These are phyloP conservation scores for Harpalus rubripes DNA, from an alignment of 2,888 invertebrate genomes.

Conservation along the genomic window DNA sequence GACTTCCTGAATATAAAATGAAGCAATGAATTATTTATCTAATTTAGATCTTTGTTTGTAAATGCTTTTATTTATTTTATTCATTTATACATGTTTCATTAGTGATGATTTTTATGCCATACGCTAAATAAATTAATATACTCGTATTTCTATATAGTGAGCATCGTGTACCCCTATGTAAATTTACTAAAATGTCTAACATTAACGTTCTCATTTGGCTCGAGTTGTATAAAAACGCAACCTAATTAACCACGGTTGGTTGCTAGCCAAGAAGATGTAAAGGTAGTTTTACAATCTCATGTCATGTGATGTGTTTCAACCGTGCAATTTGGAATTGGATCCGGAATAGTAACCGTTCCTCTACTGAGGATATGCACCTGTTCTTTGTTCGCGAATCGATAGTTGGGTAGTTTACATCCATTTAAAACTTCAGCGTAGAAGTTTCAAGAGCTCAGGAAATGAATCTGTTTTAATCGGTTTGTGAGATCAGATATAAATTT, in stretches of 20 bases:
- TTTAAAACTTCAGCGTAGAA: constrained; percentile 25
- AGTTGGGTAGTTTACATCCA: constrained; percentile 32
- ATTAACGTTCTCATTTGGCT: constrained; percentile 24
- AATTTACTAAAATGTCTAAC: constrained; percentile 17
- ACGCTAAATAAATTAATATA: too few relatives aligned
- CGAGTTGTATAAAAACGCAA: constrained; percentile 1
- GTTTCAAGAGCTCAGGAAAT: background rate
- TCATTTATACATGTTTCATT: too few relatives aligned
- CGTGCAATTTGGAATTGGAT: background rate
- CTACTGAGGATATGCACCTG: background rate
- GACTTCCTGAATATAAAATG: too few relatives aligned
- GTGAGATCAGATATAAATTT: background rate
- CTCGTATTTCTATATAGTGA: background rate
- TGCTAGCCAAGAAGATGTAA: constrained; percentile 11
- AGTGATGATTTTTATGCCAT: too few relatives aligned
- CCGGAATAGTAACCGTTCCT: constrained; percentile 10
- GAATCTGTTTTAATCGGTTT: background rate
- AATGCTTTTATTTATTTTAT: too few relatives aligned
- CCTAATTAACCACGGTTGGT: constrained; percentile 20
- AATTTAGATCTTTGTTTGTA: too few relatives aligned
- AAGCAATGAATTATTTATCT: too few relatives aligned
- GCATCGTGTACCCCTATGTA: background rate
- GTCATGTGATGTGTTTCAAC: background rate
- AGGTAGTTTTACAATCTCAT: constrained; percentile 14
- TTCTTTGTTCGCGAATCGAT: constrained; percentile 24